Evolutionary conservation across 2,797 vertebrate genomes (phyloP).

Genomic region (Coilia nasus): DNA sequence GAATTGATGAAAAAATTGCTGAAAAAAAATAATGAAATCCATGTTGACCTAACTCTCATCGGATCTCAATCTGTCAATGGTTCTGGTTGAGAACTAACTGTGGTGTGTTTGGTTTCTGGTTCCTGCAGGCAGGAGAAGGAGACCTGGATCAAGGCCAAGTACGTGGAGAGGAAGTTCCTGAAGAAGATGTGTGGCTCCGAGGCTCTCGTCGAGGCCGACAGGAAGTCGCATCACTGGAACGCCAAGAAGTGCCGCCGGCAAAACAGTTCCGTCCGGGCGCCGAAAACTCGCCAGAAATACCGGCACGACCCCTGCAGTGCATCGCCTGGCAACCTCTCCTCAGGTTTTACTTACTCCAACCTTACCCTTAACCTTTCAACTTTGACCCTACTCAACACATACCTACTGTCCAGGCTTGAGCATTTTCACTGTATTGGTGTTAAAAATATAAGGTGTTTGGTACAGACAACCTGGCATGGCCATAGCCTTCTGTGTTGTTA

Average conservation of each 20-base stretch:
- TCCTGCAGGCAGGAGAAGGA: slow-evolving; percentile 91
- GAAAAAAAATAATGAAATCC: too few relatives aligned
- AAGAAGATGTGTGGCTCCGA: slow-evolving; percentile 79
- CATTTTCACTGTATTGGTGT: not conserved
- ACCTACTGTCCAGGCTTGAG: not conserved
- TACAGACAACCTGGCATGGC: too few relatives aligned
- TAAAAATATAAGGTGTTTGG: too few relatives aligned
- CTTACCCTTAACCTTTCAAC: not conserved
- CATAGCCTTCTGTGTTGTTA: not conserved
- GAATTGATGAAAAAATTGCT: too few relatives aligned
- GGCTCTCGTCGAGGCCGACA: slow-evolving; percentile 70
- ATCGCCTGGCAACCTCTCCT: slow-evolving; percentile 82
- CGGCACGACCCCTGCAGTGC: slow-evolving; percentile 81
- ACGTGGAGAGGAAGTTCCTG: slow-evolving; percentile 93
- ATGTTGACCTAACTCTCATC: too few relatives aligned
- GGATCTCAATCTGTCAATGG: too few relatives aligned
- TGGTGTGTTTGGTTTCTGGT: slow-evolving; percentile 9
- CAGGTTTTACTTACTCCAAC: slow-evolving; percentile 75
- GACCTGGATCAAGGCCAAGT: slow-evolving; percentile 96
- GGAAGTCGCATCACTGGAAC: slow-evolving; percentile 84
- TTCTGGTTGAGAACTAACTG: not conserved
- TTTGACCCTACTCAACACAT: not conserved
- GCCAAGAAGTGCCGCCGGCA: slow-evolving; percentile 86
- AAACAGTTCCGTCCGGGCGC: slow-evolving; percentile 80
- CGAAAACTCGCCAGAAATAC: slow-evolving; percentile 80